Conservation (phyloP, 1,140 invertebrate genomes). For the Drosophila ananassae region DNA sequence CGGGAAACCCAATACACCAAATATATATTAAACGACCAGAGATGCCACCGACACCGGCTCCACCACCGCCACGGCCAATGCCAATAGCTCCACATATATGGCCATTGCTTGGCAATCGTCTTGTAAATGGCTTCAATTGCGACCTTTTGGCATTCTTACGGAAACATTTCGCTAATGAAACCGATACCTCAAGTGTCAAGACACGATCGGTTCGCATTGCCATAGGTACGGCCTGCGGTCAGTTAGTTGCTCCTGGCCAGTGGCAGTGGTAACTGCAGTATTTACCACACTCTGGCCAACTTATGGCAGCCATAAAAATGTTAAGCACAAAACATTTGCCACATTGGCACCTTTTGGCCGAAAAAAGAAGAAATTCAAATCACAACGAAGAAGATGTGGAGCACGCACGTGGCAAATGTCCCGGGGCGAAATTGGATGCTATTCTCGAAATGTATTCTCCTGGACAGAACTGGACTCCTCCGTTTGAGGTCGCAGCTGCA, state of each 20-base stretch:
- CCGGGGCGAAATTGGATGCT: conserved; percentile 64
- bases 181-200: conserved; percentile 79
- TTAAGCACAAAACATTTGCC: conserved; percentile 79
- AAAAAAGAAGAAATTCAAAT: not conserved
- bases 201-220: conserved; percentile 33
- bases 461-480: conserved; percentile 10
- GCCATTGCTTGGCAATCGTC: conserved; percentile 52
- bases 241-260: conserved; percentile 44
- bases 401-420: conserved; percentile 70
- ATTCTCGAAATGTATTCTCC: conserved; percentile 1
- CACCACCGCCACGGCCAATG: not conserved
- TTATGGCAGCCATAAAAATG: conserved; percentile 77
- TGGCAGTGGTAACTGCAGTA: conserved; percentile 30
- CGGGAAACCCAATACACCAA: conserved; percentile 67
- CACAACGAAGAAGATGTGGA: conserved; percentile 52
- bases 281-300: conserved; percentile 64
- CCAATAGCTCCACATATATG: conserved; percentile 14
- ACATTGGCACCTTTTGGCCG: conserved; percentile 76
- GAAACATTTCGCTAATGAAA: conserved; percentile 82
- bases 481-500: conserved; percentile 55
- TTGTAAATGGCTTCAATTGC: conserved; percentile 80
- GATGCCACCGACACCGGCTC: conserved; percentile 26
- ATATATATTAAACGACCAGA: conserved; percentile 41
- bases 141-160: conserved; percentile 79
- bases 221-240: conserved; percentile 47